Evolutionary conservation across 2,888 invertebrate genomes (phyloP).

Genomic region (Deilephila elpenor): DNA sequence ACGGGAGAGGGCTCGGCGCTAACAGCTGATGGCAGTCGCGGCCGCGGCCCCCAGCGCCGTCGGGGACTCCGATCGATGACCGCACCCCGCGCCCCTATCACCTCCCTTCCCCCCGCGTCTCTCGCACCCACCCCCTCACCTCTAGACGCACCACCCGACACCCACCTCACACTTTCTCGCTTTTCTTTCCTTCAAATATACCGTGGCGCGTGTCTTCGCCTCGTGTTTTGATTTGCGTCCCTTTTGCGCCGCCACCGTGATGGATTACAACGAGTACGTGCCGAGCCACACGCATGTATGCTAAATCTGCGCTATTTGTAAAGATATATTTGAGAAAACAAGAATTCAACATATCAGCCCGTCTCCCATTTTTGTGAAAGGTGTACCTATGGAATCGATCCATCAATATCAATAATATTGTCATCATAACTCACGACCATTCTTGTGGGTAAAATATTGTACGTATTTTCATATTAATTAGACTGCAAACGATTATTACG

Average conservation of each 20-base stretch:
- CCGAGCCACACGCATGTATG: constrained; percentile 24
- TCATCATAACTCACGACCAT: no score
- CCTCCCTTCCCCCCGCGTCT: constrained; percentile 57
- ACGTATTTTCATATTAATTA: no score
- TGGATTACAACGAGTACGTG: constrained; percentile 54
- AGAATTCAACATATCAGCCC: not conserved
- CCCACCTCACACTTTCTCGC: constrained; percentile 76
- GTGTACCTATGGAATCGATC: no score
- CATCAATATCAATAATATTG: no score
- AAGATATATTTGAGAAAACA: not conserved
- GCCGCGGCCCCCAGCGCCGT: constrained; percentile 61
- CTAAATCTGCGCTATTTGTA: not conserved
- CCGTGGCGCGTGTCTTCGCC: constrained; percentile 47
- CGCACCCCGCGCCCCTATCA: constrained; percentile 65
- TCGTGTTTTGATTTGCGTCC: constrained; percentile 56
- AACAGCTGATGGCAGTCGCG: constrained; percentile 75
- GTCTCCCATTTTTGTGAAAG: no score
- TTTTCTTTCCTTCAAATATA: constrained; percentile 71
- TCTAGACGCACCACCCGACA: constrained; percentile 59
- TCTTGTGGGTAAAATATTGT: no score
- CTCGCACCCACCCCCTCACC: constrained; percentile 58
- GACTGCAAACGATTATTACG: no score
- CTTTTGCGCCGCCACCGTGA: constrained; percentile 55
- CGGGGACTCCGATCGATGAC: constrained; percentile 75
- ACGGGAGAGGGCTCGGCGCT: constrained; percentile 41